phyloP scores from a whole-genome alignment of 2,113 vertebrate species.

The Cololabis saira region DNA sequence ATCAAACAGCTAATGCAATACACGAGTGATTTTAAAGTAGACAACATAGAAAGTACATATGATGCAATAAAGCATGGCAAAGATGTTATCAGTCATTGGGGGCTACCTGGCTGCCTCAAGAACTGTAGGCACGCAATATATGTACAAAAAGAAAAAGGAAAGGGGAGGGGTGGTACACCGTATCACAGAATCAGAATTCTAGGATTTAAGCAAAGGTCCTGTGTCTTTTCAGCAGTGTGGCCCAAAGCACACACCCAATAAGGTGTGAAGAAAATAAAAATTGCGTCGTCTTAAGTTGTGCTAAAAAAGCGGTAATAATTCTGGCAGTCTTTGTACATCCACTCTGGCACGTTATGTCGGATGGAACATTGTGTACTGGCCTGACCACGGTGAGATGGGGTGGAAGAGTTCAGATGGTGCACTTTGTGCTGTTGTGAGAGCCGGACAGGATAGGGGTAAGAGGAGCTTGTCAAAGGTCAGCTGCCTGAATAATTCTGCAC shows the following conservation, averaged over 20 bases:
- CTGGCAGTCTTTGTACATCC: slow-evolving; percentile 46
- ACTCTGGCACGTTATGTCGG: slow-evolving; percentile 53
- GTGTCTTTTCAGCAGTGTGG: neutral
- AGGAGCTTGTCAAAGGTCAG: slow-evolving; percentile 38
- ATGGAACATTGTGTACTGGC: slow-evolving; percentile 49
- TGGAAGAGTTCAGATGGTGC: slow-evolving; percentile 16
- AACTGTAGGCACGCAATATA: neutral
- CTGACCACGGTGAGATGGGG: slow-evolving; percentile 21
- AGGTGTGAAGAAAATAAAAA: neutral
- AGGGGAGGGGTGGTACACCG: too few relatives aligned
- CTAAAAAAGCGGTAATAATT: neutral
- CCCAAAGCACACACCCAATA: neutral
- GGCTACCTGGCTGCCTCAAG: neutral
- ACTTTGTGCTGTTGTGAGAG: slow-evolving; percentile 7
- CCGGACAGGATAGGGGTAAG: neutral
- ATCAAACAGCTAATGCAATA: neutral
- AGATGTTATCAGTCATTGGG: neutral
- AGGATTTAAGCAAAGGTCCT: neutral
- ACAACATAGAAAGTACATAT: neutral
- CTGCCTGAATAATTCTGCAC: slow-evolving; percentile 44
- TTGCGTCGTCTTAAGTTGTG: neutral
- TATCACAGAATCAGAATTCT: neutral
- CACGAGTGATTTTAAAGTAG: too few relatives aligned
- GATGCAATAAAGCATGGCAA: neutral
- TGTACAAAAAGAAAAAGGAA: neutral